Evolutionary conservation across 2,888 invertebrate species (phyloP), one percentile per base, ranked within the genome.

Genomic region (Melanchra persicariae): DNA sequence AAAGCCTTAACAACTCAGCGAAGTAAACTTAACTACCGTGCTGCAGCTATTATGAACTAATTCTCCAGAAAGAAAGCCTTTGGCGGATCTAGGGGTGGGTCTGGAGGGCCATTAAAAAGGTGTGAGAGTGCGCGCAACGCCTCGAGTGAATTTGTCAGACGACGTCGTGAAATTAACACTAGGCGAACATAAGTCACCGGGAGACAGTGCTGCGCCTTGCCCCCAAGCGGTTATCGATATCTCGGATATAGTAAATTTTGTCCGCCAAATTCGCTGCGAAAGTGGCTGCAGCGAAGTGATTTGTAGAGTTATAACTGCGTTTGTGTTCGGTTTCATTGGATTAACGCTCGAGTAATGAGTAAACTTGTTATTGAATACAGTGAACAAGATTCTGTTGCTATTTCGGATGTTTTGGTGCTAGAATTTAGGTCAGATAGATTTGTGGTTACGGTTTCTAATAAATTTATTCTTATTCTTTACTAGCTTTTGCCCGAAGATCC

Each of bases 81-180:
- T 82, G 80, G 79, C 75, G 76, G 72, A 80, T 79, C 69, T 62
- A 71, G 74, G 84, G 86, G 82, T 81, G 84, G 79, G 83, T 77
- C 86, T 85, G 73, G 71, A 84, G 79, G 70, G 82, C 86, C 85
- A 89, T 90, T 90, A 90, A 88, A 90, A 89, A 88, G 87, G 90
- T 88, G 88, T 87, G 88, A 89, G 87, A 83, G 85, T 78, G 82
- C 83, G 84, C 81, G 78, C 85, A 82, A 82, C 85, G 90, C 92
- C 91, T 88, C 87, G 70, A 88, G 92, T 90, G 87, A 92, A 93
- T 92, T 94, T 93, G 93, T 94, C 92, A 92, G 91, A 86, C 89
- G 88, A 88, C 91, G 87, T 88, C 89, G 87, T 89, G 91, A 93
- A 93, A 94, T 94, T 93, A 94, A 94, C 94, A 94, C 93, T 90